phyloP scores from a whole-genome alignment of 2,113 vertebrate genomes.

The Falcunculus frontatus region DNA sequence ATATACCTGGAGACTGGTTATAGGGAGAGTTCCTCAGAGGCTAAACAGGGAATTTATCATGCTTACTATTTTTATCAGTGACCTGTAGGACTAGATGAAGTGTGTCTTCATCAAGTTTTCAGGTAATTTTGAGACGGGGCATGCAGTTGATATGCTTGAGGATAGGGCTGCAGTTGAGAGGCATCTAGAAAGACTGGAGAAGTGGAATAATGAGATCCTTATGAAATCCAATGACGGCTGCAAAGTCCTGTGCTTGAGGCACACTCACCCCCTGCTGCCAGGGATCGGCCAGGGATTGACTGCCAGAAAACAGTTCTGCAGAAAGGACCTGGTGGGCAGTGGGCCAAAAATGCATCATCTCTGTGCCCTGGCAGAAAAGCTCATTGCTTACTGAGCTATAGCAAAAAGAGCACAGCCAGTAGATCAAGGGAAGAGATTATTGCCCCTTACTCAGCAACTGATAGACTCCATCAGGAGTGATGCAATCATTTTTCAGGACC shows the following conservation, averaged over 20 bases:
- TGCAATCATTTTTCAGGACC: neutral
- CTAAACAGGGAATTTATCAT: neutral
- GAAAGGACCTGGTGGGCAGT: neutral
- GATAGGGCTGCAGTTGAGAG: neutral
- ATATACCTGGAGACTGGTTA: neutral
- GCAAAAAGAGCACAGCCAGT: neutral
- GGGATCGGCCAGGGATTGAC: neutral
- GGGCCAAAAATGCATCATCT: neutral
- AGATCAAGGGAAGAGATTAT: neutral
- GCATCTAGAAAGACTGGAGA: neutral
- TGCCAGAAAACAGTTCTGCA: neutral
- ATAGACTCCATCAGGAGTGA: neutral
- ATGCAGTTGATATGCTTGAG: rapidly evolving
- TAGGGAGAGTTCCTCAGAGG: neutral
- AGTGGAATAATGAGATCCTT: neutral
- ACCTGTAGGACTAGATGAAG: neutral
- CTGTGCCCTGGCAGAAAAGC: neutral
- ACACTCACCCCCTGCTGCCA: neutral
- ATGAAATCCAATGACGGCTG: neutral
- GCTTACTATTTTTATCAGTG: neutral
- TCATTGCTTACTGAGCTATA: neutral
- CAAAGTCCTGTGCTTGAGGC: neutral
- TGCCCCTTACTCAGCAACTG: neutral
- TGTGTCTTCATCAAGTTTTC: neutral
- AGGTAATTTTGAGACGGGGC: rapidly evolving